Percentiles rank a stretch among this genome's conserved stretches.
Evolutionary conservation across 2,113 vertebrate species (phyloP).

Genomic region (Xenotilapia longispinis): DNA sequence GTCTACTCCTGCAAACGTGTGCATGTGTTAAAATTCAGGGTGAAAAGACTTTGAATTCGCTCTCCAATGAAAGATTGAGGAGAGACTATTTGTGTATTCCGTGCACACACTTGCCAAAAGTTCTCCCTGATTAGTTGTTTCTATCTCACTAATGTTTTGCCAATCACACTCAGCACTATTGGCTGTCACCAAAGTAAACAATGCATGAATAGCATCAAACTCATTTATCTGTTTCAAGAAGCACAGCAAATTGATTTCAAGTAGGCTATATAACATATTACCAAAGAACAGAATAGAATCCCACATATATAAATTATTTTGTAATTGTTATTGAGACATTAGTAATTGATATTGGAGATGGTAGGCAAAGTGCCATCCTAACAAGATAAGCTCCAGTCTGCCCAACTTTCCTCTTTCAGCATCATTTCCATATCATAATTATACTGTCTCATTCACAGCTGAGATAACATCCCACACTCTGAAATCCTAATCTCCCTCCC

Average conservation of each 20-base stretch:
- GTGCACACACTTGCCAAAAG: conserved; percentile 21
- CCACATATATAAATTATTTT: conserved; percentile 15
- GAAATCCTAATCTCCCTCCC: conserved; percentile 44
- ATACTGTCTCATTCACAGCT: conserved; percentile 80
- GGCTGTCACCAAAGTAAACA: conserved; percentile 30
- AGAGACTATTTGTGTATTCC: conserved; percentile 31
- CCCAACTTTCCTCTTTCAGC: conserved; percentile 71
- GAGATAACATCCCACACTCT: conserved; percentile 80
- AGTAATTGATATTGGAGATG: conserved; percentile 49
- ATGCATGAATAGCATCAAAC: conserved; percentile 11
- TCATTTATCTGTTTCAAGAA: conserved; percentile 32
- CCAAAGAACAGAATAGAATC: neutral
- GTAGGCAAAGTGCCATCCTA: conserved; percentile 35
- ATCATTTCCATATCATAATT: conserved; percentile 96
- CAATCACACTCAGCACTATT: conserved; percentile 21
- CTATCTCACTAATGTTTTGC: conserved; percentile 19
- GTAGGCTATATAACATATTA: conserved; percentile 5
- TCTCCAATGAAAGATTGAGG: conserved; percentile 35
- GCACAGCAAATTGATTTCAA: conserved; percentile 37
- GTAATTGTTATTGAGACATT: conserved; percentile 39
- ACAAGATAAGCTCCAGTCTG: conserved; percentile 78
- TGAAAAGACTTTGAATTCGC: conserved; percentile 40
- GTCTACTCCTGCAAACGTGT: neutral
- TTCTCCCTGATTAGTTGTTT: conserved; percentile 29
- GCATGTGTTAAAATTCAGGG: conserved; percentile 36